These are phyloP conservation scores for Cremastinae sp. DNA, from an alignment of 2,888 invertebrate species.

Conservation along the genomic window DNA sequence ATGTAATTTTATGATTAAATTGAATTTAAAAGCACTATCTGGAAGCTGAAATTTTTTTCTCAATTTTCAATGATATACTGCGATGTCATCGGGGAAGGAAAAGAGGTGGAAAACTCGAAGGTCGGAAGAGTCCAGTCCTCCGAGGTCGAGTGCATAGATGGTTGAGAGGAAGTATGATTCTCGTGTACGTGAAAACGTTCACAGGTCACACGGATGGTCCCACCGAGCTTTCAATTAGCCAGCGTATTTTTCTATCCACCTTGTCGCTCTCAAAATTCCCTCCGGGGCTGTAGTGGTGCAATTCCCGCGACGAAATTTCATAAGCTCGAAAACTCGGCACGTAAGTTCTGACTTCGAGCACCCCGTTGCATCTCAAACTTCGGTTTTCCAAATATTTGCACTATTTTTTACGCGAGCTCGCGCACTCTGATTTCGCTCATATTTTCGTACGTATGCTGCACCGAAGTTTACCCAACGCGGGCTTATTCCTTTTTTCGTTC, in stretches of 20 bases:
- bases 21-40: no score
- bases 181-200: slow-evolving; percentile 42
- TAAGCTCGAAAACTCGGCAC: slow-evolving; percentile 4
- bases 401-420: neutral
- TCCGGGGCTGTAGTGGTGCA: slow-evolving; percentile 18
- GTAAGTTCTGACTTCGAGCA: no score
- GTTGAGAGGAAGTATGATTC: slow-evolving; percentile 39
- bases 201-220: slow-evolving; percentile 46
- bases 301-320: slow-evolving; percentile 44
- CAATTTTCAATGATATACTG: no score
- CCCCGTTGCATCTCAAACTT: neutral
- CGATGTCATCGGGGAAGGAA: no score
- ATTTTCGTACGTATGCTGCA: neutral
- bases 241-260: slow-evolving; percentile 56
- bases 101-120: no score
- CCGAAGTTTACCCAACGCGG: no score
- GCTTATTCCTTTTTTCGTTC: no score
- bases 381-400: neutral
- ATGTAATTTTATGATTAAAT: no score
- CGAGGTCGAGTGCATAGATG: slow-evolving; percentile 17
- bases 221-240: slow-evolving; percentile 57
- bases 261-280: slow-evolving; percentile 16
- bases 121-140: no score
- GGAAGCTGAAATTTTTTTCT: no score
- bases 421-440: neutral